These are phyloP conservation scores for Schrankia costaestrigalis DNA, from an alignment of 2,888 invertebrate species.

Conservation along the genomic window DNA sequence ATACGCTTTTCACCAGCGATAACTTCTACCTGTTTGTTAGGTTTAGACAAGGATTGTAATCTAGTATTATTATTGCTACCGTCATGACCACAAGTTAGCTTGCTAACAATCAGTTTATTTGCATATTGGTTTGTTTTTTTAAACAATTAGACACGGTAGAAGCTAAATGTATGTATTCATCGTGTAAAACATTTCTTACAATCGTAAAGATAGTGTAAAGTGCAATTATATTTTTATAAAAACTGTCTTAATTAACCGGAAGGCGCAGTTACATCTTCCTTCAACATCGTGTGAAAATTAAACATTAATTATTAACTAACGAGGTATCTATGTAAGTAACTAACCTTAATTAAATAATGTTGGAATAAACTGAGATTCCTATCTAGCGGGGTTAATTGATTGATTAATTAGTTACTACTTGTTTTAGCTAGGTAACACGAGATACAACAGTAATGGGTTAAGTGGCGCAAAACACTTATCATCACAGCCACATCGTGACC, in stretches of 20 bases:
- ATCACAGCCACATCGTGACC: conserved; percentile 53
- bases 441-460: conserved; percentile 39
- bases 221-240: too few species aligned
- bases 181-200: too few species aligned
- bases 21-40: conserved; percentile 35
- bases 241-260: too few species aligned
- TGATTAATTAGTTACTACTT: conserved; percentile 26
- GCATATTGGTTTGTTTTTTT: conserved; percentile 7
- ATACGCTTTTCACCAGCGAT: conserved; percentile 38
- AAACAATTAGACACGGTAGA: conserved; percentile 5
- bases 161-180: neutral
- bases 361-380: conserved; percentile 23
- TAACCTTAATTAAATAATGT: conserved; percentile 29
- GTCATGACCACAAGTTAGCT: conserved; percentile 7
- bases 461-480: conserved; percentile 48
- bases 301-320: conserved; percentile 17
- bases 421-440: conserved; percentile 31
- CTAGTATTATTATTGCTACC: conserved; percentile 20
- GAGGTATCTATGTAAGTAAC: too few species aligned
- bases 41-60: conserved; percentile 36
- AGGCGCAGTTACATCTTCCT: too few species aligned
- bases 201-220: too few species aligned
- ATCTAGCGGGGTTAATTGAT: conserved; percentile 33
- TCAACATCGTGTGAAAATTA: conserved; percentile 21
- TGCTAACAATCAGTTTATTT: conserved; percentile 11